These are phyloP conservation scores for Lemur catta DNA, from an alignment of 2,797 vertebrate genomes.

Conservation along the genomic window DNA sequence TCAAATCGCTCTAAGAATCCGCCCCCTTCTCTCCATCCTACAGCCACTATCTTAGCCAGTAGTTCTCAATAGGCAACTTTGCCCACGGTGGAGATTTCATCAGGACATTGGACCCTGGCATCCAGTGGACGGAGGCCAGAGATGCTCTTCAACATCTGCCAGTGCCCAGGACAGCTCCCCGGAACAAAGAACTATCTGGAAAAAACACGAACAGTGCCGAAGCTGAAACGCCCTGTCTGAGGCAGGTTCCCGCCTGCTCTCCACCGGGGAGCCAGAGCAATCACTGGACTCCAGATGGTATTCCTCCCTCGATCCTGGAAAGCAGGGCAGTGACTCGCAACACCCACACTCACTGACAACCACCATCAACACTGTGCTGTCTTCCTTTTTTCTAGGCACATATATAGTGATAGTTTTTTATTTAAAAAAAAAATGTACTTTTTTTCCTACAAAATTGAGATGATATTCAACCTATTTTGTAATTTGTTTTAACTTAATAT, in stretches of 20 bases:
- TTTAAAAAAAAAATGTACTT: not conserved
- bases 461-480: not conserved
- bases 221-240: accelerated
- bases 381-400: not conserved
- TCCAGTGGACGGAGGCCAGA: accelerated
- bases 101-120: too few species aligned
- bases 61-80: accelerated
- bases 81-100: not conserved
- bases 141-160: accelerated
- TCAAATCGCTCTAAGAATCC: accelerated
- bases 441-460: not conserved
- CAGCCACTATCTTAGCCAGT: accelerated
- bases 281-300: accelerated
- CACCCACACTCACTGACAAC: not conserved
- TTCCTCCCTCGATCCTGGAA: not conserved
- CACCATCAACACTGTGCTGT: accelerated
- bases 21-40: not conserved
- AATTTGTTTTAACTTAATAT: not conserved
- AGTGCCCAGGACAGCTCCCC: not conserved
- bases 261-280: accelerated
- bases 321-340: accelerated
- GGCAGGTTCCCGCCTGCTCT: accelerated
- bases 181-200: not conserved
- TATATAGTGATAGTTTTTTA: not conserved
- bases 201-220: accelerated